Percentiles rank a stretch among this genome's conserved stretches.
Evolutionary conservation across 2,113 vertebrate species (phyloP).

Genomic region (Atrichornis clamosus): DNA sequence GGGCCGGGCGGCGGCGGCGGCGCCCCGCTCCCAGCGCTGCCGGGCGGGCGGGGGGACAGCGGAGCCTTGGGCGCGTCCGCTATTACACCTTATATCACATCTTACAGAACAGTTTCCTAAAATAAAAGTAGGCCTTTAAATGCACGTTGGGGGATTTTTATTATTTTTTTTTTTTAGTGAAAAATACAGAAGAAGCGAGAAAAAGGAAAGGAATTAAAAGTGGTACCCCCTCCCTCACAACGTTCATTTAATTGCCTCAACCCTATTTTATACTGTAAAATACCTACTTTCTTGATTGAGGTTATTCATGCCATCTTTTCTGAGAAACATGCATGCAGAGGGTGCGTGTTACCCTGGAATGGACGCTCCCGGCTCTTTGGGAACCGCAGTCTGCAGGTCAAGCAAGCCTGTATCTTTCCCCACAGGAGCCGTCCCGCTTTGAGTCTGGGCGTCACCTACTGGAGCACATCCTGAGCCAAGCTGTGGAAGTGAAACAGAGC

Average conservation of each 20-base stretch:
- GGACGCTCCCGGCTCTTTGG: accelerated
- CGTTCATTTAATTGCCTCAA: not conserved
- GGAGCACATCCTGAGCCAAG: accelerated
- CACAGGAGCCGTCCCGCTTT: not conserved
- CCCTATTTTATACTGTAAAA: not conserved
- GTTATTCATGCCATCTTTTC: not conserved
- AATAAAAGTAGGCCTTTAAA: accelerated
- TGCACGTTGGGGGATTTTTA: accelerated
- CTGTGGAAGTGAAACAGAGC: not conserved
- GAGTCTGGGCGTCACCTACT: accelerated
- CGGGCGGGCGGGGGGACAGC: not conserved
- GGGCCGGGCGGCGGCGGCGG: not conserved
- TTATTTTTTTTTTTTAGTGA: not conserved
- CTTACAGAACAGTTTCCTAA: accelerated
- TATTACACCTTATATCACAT: accelerated
- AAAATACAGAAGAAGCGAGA: not conserved
- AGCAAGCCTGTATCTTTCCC: accelerated
- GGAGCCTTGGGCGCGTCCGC: accelerated
- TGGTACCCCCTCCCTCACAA: not conserved
- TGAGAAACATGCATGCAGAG: not conserved
- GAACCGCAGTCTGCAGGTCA: accelerated
- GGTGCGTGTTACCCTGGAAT: accelerated
- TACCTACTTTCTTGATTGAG: not conserved
- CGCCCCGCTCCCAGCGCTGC: not conserved
- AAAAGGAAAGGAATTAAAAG: not conserved